Conservation (phyloP, 2,797 vertebrate species). For the Paramormyrops hopkinsi region DNA sequence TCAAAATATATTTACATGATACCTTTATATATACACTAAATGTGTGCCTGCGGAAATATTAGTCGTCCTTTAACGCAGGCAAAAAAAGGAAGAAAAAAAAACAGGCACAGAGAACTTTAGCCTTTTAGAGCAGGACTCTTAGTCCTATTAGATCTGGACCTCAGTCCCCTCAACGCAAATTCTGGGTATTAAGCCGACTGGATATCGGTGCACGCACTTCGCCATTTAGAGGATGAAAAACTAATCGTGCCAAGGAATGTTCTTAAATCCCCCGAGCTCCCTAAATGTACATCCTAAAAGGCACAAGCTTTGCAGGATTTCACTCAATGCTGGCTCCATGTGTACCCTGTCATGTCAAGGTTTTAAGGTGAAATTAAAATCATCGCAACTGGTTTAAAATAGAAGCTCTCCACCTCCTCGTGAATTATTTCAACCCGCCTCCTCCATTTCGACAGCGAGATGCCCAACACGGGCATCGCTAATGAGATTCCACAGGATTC, state of each 20-base stretch:
- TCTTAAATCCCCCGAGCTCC: background rate
- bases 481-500: background rate
- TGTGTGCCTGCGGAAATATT: background rate
- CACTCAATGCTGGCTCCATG: background rate
- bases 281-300: background rate
- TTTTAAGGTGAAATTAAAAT: background rate
- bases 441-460: background rate
- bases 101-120: conserved; percentile 45
- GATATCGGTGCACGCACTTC: background rate
- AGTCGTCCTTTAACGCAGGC: background rate
- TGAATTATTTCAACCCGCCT: background rate
- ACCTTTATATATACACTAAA: conserved; percentile 37
- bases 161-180: conserved; percentile 17
- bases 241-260: background rate
- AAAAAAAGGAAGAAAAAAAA: background rate
- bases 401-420: background rate
- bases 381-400: background rate
- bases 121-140: background rate
- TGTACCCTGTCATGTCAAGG: background rate
- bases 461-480: background rate
- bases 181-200: background rate
- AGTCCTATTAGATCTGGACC: background rate
- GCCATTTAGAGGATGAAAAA: background rate
- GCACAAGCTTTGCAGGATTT: background rate
- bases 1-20: conserved; percentile 60